A percentile compares a stretch with the other conserved stretches of the same genome.
These are phyloP conservation scores for Luperina testacea DNA, from an alignment of 2,888 invertebrate genomes.

Conservation along the genomic window DNA sequence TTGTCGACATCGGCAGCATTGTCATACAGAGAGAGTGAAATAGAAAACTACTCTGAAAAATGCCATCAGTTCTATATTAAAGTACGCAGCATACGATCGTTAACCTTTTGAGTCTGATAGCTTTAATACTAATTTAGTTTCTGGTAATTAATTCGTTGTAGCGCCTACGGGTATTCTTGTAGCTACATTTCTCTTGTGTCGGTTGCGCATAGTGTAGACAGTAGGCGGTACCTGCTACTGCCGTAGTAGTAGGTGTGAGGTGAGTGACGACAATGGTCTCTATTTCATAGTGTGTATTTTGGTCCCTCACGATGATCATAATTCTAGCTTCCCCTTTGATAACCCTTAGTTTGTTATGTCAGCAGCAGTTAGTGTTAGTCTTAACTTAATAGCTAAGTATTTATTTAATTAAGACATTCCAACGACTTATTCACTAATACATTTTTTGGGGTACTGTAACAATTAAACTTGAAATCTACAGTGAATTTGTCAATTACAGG, in stretches of 20 bases:
- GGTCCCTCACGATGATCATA: neutral
- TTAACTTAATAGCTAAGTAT: neutral
- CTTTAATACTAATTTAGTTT: neutral
- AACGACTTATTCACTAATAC: too few species aligned
- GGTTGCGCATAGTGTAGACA: neutral
- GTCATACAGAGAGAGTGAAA: neutral
- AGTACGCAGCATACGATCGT: too few species aligned
- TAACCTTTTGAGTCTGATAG: neutral
- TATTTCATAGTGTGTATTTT: neutral
- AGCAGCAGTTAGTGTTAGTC: neutral
- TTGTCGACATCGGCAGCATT: neutral
- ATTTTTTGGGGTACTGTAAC: too few species aligned
- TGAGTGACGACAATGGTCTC: neutral
- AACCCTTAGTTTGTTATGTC: neutral
- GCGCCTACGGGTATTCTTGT: neutral
- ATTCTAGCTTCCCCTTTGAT: neutral
- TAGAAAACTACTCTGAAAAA: neutral
- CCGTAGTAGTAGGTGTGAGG: too few species aligned
- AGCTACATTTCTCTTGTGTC: constrained; percentile 1
- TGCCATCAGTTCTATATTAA: neutral
- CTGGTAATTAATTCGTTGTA: neutral
- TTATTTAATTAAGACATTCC: too few species aligned
- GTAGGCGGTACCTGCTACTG: neutral
- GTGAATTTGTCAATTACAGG: too few species aligned
- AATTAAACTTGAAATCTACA: too few species aligned